Conservation (phyloP, 2,113 vertebrate genomes). For the Archocentrus centrarchus region DNA sequence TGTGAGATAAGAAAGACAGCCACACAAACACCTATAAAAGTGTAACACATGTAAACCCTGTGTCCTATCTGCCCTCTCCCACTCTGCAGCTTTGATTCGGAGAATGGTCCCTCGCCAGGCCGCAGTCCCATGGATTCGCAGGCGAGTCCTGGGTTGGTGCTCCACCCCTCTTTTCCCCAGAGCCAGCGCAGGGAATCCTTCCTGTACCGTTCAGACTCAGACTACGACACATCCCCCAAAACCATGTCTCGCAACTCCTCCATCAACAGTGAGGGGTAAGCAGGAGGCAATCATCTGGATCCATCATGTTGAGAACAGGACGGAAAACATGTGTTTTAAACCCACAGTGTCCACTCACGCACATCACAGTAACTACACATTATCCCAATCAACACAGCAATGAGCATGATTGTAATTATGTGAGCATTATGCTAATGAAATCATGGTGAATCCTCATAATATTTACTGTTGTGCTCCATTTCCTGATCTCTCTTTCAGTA, state of each 20-base stretch:
- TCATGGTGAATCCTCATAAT: conserved; percentile 43
- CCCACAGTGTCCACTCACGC: not conserved
- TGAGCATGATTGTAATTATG: conserved; percentile 53
- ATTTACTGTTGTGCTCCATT: conserved; percentile 25
- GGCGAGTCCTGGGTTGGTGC: conserved; percentile 91
- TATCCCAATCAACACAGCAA: conserved; percentile 45
- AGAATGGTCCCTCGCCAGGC: conserved; percentile 91
- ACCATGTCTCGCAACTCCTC: conserved; percentile 95
- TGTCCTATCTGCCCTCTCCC: not conserved
- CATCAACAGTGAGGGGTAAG: conserved; percentile 93
- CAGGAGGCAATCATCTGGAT: conserved; percentile 8
- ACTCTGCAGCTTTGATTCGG: conserved; percentile 86
- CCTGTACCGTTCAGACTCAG: conserved; percentile 93
- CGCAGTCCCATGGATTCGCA: conserved; percentile 93
- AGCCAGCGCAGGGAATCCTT: conserved; percentile 93
- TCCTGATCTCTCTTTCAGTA: conserved; percentile 31
- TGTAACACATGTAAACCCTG: not conserved
- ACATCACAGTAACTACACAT: conserved; percentile 25
- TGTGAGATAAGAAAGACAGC: not conserved
- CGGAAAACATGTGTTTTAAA: not conserved
- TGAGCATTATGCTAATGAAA: conserved; percentile 61
- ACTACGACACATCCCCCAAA: conserved; percentile 94
- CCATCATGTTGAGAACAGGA: conserved; percentile 3
- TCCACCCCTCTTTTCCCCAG: conserved; percentile 87
- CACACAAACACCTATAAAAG: not conserved